Base-by-base conservation (phyloP, 1,140 invertebrate genomes). In the Thaumetopoea pityocampa region DNA sequence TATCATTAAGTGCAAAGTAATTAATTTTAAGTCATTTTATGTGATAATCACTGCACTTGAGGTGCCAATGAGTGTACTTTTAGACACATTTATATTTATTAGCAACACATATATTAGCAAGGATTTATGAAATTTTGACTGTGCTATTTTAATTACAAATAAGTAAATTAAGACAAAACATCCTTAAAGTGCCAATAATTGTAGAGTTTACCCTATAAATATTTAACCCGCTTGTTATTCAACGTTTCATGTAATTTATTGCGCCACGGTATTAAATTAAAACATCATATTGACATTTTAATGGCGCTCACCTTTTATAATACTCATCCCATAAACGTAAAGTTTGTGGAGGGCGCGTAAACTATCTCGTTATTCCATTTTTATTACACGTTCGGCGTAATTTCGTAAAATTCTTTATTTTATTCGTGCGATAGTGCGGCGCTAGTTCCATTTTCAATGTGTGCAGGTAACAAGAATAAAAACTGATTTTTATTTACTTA, bases 221-320 rank as follows among this genome's bases (percentile, higher is more conserved):
- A 9, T 3, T 37, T 18, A 17, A 17, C 23, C 20, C 2, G 19
- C 19, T 35, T 35, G 12, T 15, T 35, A 15, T 5, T 34, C 19
- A 5, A 34, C 11, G 20, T 2, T 34, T 20, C 14, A 14, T 14
- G 6, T 28, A 33, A 34, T 33, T 22, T 33, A 33, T 14, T 23
- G 19, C 10, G 23, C 8, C 2, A 23, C 20, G 6, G 15, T 26
- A 38, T 38, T 38, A 29, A 19, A 19, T 19, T 4, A 19, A 29
- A 27, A 16, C 17, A 20, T 29, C 26, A 28, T 10, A n/a, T 19
- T 28, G 7, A 26, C 28, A n/a, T 3, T 29, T 36, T 36, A 26
- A 36, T 36, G 14, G 1, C 24, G 10, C 27, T 36, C 17, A 36
- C 22, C 27, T 36, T 23, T 22, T 34, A 7, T 34, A 20, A 22